Evolutionary conservation across 2,888 invertebrate species (phyloP).

Genomic region (Himalopsyche japonica): DNA sequence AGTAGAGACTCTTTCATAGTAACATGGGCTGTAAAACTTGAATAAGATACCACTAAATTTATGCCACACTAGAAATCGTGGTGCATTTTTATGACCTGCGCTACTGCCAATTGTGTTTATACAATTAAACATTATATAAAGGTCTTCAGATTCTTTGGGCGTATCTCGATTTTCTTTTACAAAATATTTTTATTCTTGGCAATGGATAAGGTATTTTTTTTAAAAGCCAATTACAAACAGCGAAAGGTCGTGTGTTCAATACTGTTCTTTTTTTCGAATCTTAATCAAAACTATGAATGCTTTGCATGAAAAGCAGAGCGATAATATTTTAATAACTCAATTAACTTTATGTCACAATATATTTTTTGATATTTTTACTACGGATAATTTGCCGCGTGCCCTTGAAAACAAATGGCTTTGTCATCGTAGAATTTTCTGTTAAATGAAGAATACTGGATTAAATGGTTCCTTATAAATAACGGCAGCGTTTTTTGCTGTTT

Average conservation of each 20-base stretch:
- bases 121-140: background rate
- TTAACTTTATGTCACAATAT: too few species aligned
- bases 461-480: too few species aligned
- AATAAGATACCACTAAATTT: background rate
- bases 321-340: too few species aligned
- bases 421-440: too few species aligned
- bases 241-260: background rate
- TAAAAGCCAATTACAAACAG: background rate
- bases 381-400: too few species aligned
- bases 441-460: too few species aligned
- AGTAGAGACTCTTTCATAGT: background rate
- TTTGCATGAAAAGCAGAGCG: too few species aligned
- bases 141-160: background rate
- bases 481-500: too few species aligned
- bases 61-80: background rate
- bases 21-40: background rate
- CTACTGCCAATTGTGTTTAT: background rate
- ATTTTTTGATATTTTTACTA: too few species aligned
- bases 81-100: background rate
- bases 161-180: background rate
- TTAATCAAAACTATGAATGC: too few species aligned
- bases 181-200: background rate
- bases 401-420: too few species aligned
- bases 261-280: background rate
- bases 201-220: background rate